Evolutionary conservation across 2,113 vertebrate genomes (phyloP).

Genomic region (Tragulus kanchil): DNA sequence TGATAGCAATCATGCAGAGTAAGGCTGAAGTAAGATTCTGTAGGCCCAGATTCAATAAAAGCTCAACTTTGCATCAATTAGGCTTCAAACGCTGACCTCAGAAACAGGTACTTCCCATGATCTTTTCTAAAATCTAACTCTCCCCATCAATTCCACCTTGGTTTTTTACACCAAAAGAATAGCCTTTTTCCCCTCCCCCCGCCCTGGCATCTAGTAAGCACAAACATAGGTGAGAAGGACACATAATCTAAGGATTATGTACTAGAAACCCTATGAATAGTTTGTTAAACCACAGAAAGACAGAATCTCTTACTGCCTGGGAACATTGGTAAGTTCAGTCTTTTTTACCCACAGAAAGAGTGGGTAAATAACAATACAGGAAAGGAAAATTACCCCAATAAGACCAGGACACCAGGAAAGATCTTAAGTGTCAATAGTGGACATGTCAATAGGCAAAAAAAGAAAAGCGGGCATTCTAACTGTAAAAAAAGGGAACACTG

Average conservation of each 20-base stretch:
- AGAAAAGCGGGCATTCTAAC: not conserved
- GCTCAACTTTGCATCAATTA: not conserved
- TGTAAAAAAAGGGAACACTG: not conserved
- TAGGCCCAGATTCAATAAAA: not conserved
- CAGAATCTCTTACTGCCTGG: not conserved
- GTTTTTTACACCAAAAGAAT: not conserved
- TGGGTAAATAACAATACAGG: not conserved
- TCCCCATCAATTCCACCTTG: not conserved
- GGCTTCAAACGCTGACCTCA: not conserved
- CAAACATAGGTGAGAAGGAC: not conserved
- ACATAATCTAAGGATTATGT: not conserved
- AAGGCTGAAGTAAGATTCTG: not conserved
- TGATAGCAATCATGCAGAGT: not conserved
- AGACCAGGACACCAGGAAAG: not conserved
- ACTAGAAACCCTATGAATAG: not conserved
- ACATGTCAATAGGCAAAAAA: not conserved
- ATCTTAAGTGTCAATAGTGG: not conserved
- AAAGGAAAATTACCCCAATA: not conserved
- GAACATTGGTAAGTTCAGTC: not conserved
- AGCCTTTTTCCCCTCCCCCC: not conserved
- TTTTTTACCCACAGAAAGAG: conserved; percentile 28
- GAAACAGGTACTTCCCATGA: not conserved
- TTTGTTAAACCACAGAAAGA: not conserved
- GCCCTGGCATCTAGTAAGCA: not conserved
- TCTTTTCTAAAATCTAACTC: not conserved